These are phyloP conservation scores for Ranitomeya imitator DNA, from an alignment of 2,113 vertebrate species.

Conservation along the genomic window DNA sequence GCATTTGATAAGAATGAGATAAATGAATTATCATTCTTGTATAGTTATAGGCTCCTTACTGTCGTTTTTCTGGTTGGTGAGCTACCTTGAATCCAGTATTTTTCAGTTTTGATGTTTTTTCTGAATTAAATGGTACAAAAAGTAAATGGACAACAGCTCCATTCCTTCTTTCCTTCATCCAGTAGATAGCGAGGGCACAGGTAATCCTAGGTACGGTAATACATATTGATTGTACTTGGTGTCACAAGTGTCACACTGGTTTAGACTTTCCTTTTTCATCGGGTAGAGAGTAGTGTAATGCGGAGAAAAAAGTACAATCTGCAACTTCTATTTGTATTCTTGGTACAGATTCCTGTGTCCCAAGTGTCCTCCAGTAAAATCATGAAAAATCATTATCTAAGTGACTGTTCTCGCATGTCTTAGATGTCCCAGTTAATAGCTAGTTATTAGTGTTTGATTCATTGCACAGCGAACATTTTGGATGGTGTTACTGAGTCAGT, in stretches of 20 bases:
- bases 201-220: neutral
- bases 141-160: neutral
- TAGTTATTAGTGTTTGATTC: conserved; percentile 47
- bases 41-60: no score
- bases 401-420: conserved; percentile 36
- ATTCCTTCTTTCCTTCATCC: neutral
- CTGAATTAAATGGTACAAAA: neutral
- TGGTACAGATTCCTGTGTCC: conserved; percentile 14
- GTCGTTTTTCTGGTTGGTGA: no score
- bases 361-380: conserved; percentile 38
- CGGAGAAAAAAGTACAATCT: neutral
- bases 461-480: neutral
- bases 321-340: conserved; percentile 27
- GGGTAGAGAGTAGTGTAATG: neutral
- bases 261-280: neutral
- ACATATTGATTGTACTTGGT: neutral
- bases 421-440: conserved; percentile 49
- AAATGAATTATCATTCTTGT: no score
- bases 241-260: no score
- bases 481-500: neutral
- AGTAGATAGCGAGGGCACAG: neutral
- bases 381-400: conserved; percentile 38
- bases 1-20: no score
- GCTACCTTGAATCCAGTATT: no score
- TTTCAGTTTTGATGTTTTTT: neutral